Evolutionary conservation across 2,113 vertebrate species (phyloP), one percentile per base, ranked within the genome.

Genomic region (Furnarius figulus): DNA sequence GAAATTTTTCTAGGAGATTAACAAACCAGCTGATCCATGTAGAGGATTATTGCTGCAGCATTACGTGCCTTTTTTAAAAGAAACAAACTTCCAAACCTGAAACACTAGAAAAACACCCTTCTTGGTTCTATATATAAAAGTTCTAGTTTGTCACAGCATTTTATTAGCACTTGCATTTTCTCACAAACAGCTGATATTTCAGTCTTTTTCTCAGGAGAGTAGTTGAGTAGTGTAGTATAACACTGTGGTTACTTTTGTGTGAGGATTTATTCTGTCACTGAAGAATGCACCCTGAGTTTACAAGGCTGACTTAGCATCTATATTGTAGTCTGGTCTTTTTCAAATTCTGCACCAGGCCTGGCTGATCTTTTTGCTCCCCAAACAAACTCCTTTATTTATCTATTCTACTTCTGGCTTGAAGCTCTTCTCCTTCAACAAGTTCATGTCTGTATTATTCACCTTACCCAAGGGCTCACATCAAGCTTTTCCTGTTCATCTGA

Each of bases 1-100:
- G 73, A 97, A 82, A 53, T 86, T 89, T 96, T 93, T 95, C 77
- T 93, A 96, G 89, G 55, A 95, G 39, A 82, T 77, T 83, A 93
- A 94, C 90, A 82, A 88, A 88, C 47, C 35, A 72, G 46, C 75
- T 90, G 75, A 90, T 75, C 94, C 68, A 88, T 66, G 59, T 23
- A 73, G 58, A 74, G 35, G 17, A 89, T 71, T 94, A 76, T 83
- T 89, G 65, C 55, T 93, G 13, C 52, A 88, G 39, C 11, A 92
- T 81, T 93, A 27, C 37, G 53, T 28, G 39, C 50, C 44, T 84
- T 92, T 92, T 84, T 95, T 67, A 39, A 85, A 75, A 91, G 24
- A 77, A 85, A 95, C 12, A 90, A 76, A 55, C 14, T 39, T 77
- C 63, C 67, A 84, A 85, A 84, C 23, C n/a, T 62, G 44, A 66